Base-by-base conservation (phyloP, 2,888 invertebrate genomes). In the Conistra vaccinii region DNA sequence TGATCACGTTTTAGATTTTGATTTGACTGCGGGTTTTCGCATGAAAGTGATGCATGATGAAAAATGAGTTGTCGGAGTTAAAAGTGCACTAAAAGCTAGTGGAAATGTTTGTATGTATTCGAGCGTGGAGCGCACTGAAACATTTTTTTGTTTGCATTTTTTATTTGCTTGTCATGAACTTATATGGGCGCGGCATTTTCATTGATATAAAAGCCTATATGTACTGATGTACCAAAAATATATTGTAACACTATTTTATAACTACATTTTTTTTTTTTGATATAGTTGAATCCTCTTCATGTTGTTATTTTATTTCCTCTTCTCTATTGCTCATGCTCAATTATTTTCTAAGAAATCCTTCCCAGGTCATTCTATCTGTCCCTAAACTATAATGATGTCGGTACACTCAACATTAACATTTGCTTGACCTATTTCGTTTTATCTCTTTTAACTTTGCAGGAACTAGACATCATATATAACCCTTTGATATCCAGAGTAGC, bases 1-100 rank as follows among this genome's bases (percentile, higher is more conserved):
- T 73, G 76, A 83, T 83, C 69, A 66, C 70, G 35, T 78, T 81
- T 70, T 82, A 82, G 78, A 65, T 81, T 70, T 82, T 73, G 73
- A 65, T 81, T 68, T 57, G 68, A 57, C 68, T 82, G 62, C 26
- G 58, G 67, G 70, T 82, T 73, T 80, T 76, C 26, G 35, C 35
- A 67, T 26, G 45, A 55, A 69, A 29, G 39, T 77, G 76, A 63
- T 83, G 48, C 58, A 68, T 80, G 61, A 76, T 73, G 73, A 76
- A 78, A 78, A 70, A 78, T 81, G 53, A 62, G 53, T 53, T 68
- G 69, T 70, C 17, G 3, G 53, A 68, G 73, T 68, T 65, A 45
- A 69, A 83, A 73, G 26, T 82, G 69, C 62, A 82, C 78, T 82
- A 67, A 78, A 77, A 78, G n/a, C 51, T 51, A 14, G 29, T 32